phyloP scores from a whole-genome alignment of 37 sponge, comb jelly and placozoan species.

The Dysidea cf. avara region DNA sequence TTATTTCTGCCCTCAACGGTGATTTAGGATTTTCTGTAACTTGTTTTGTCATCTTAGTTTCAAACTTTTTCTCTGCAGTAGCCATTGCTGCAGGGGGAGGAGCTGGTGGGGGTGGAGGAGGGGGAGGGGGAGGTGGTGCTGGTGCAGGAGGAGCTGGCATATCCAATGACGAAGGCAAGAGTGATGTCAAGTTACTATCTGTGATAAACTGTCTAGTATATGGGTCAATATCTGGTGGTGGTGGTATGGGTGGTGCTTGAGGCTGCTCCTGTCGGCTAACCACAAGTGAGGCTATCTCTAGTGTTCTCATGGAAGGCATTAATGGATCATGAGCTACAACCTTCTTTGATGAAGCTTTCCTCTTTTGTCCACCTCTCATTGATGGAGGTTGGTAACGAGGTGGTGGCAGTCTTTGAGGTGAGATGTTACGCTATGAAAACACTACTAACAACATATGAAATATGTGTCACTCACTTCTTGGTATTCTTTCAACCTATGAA shows the following conservation, averaged over 20 bases:
- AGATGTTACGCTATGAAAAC: slow-evolving; percentile 14
- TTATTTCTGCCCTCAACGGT: no score
- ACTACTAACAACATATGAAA: not conserved
- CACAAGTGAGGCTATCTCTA: not conserved
- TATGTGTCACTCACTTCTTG: slow-evolving; percentile 18
- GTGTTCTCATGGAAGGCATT: slow-evolving; percentile 25
- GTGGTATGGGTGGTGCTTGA: not conserved
- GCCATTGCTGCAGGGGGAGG: not conserved
- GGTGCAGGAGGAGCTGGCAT: not conserved
- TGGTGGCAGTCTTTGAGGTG: slow-evolving; percentile 5
- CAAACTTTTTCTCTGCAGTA: not conserved
- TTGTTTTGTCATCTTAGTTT: not conserved
- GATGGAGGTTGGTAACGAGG: slow-evolving; percentile 30
- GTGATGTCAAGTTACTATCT: not conserved
- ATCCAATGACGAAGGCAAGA: not conserved
- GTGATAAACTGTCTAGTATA: not conserved
- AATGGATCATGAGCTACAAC: slow-evolving; percentile 3
- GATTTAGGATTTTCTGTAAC: not conserved
- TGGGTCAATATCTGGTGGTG: not conserved
- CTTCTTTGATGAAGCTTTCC: not conserved
- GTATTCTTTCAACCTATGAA: slow-evolving; percentile 42
- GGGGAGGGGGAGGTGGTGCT: slow-evolving; percentile 25
- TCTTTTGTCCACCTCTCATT: not conserved
- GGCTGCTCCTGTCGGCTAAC: not conserved
- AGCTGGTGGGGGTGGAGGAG: slow-evolving; percentile 32